Percentiles rank a stretch among this genome's conserved stretches.
Evolutionary conservation across 2,113 vertebrate species (phyloP).

Genomic region (Thalassoma bifasciatum): DNA sequence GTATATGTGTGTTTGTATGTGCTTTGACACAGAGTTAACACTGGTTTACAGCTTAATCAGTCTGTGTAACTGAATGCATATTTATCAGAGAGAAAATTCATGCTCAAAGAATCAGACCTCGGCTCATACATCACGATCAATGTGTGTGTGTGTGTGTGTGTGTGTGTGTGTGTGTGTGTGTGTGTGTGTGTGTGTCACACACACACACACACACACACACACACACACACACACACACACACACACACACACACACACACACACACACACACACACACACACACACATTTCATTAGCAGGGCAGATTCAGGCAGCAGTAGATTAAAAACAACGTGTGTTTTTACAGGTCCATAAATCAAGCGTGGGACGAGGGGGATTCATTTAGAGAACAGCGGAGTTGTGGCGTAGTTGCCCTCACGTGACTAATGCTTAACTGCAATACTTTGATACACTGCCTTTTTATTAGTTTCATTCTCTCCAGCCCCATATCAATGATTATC

Average conservation of each 20-base stretch:
- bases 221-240: slow-evolving; percentile 46
- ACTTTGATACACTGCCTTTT: slow-evolving; percentile 79
- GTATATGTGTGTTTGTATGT: slow-evolving; percentile 56
- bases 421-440: slow-evolving; percentile 73
- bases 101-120: slow-evolving; percentile 72
- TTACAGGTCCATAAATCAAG: slow-evolving; percentile 86
- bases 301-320: slow-evolving; percentile 80
- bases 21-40: slow-evolving; percentile 74
- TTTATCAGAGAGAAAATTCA: slow-evolving; percentile 80
- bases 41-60: slow-evolving; percentile 81
- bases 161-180: too few species aligned
- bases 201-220: slow-evolving; percentile 42
- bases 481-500: slow-evolving; percentile 68
- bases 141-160: too few species aligned
- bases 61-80: slow-evolving; percentile 79
- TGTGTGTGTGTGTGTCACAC: too few species aligned
- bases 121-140: slow-evolving; percentile 75
- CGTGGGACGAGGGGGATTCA: slow-evolving; percentile 80
- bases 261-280: slow-evolving; percentile 44
- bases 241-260: slow-evolving; percentile 63
- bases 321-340: slow-evolving; percentile 87
- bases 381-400: slow-evolving; percentile 76
- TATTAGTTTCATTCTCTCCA: slow-evolving; percentile 78
- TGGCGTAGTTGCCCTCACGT: slow-evolving; percentile 74
- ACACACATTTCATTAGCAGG: slow-evolving; percentile 78